These are phyloP conservation scores for Formica exsecta DNA, from an alignment of 1,140 invertebrate genomes.

Conservation along the genomic window DNA sequence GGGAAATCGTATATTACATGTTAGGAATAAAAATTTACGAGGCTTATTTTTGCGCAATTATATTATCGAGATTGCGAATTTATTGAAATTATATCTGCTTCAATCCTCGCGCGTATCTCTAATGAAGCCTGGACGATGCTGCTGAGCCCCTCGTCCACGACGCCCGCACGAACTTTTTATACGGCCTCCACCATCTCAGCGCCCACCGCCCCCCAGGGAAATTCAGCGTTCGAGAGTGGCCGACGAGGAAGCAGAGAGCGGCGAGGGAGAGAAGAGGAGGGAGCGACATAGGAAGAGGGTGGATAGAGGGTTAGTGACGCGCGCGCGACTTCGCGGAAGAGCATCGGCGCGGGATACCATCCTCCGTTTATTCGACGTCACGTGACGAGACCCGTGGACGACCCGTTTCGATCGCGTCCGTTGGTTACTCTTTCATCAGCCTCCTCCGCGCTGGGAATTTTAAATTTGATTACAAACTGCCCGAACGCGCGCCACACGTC, in stretches of 20 bases:
- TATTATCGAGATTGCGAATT: conserved; percentile 16
- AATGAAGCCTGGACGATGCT: conserved; percentile 33
- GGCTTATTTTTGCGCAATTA: conserved; percentile 1
- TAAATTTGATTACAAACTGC: conserved; percentile 82
- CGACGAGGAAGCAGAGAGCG: neutral
- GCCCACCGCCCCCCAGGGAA: conserved; percentile 79
- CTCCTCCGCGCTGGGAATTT: conserved; percentile 83
- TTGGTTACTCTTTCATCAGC: conserved; percentile 85
- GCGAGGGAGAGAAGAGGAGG: neutral
- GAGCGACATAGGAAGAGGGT: neutral
- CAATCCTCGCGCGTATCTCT: conserved; percentile 22
- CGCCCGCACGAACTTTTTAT: conserved; percentile 49
- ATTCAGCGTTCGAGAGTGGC: conserved; percentile 71
- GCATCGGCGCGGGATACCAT: conserved; percentile 48
- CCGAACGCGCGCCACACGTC: conserved; percentile 49
- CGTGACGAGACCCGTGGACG: conserved; percentile 76
- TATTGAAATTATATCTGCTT: conserved; percentile 41
- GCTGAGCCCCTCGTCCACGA: conserved; percentile 8
- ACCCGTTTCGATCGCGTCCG: conserved; percentile 82
- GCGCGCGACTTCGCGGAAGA: conserved; percentile 58
- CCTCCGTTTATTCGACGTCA: conserved; percentile 83
- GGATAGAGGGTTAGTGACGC: neutral
- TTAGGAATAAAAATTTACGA: neutral
- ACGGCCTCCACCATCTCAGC: conserved; percentile 21
- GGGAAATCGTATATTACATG: neutral